These are phyloP conservation scores for Falcaria lacertinaria DNA, from an alignment of 2,888 invertebrate species.

Conservation along the genomic window DNA sequence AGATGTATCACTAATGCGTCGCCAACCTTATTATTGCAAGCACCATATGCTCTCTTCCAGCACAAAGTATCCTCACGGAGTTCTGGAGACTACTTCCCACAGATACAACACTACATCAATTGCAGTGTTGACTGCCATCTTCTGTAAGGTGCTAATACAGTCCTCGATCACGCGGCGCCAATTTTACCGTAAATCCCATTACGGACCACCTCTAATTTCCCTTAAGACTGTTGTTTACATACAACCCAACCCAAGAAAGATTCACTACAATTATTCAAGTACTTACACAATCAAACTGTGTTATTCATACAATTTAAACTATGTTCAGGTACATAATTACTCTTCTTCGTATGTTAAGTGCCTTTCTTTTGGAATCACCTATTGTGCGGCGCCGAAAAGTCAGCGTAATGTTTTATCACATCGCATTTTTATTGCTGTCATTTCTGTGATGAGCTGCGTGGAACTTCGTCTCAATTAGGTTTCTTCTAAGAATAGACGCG, in stretches of 20 bases:
- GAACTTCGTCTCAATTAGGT: conserved; percentile 15
- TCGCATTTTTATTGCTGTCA: conserved; percentile 27
- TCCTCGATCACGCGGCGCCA: too few species aligned
- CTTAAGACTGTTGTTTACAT: too few species aligned
- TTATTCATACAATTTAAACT: conserved; percentile 5
- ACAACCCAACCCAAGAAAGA: background rate
- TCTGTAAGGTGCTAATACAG: too few species aligned
- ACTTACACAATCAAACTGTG: conserved; percentile 1
- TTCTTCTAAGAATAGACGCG: conserved; percentile 6
- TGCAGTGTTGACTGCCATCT: too few species aligned
- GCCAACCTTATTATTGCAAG: too few species aligned
- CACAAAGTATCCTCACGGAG: too few species aligned
- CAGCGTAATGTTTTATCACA: conserved; percentile 7
- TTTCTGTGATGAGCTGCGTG: conserved; percentile 14
- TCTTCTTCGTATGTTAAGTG: conserved; percentile 13
- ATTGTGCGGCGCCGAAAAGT: conserved; percentile 28
- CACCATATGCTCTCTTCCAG: too few species aligned
- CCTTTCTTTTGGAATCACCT: conserved; percentile 26
- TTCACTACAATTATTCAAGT: background rate
- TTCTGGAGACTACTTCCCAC: too few species aligned
- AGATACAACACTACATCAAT: too few species aligned
- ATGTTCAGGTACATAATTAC: conserved; percentile 22
- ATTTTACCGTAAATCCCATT: too few species aligned
- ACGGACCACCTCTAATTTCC: too few species aligned
- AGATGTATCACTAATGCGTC: too few species aligned